Conservation (phyloP, 2,888 invertebrate species). For the Lamellibrachia columna region DNA sequence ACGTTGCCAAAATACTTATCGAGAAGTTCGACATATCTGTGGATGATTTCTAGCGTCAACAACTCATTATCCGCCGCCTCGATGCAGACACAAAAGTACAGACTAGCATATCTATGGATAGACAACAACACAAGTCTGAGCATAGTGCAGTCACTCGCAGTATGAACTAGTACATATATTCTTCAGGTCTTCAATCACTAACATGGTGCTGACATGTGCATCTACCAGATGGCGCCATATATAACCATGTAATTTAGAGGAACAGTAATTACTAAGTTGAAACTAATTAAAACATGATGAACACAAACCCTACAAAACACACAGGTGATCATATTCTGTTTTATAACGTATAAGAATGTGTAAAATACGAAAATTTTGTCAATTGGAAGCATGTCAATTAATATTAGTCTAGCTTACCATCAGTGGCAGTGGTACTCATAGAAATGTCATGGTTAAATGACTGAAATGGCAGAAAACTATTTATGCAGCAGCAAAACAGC, state of each 20-base stretch:
- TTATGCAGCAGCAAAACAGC: no score
- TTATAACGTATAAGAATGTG: background rate
- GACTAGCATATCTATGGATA: conserved; percentile 82
- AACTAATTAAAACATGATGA: no score
- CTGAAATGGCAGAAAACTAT: no score
- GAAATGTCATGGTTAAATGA: background rate
- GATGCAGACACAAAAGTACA: conserved; percentile 99
- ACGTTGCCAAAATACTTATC: conserved; percentile 99
- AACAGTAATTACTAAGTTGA: background rate
- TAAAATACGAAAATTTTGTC: no score
- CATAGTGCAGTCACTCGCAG: background rate
- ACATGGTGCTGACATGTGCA: no score
- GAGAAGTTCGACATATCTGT: conserved; percentile 96
- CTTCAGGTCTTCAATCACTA: no score
- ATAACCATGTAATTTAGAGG: background rate
- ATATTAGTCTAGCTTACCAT: background rate
- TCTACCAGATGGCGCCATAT: background rate
- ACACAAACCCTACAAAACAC: no score
- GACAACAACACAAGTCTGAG: conserved; percentile 17
- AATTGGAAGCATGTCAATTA: background rate
- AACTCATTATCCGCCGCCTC: conserved; percentile 98
- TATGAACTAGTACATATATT: no score
- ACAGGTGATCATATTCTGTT: background rate
- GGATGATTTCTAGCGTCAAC: conserved; percentile 94
- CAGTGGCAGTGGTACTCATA: background rate